Evolutionary conservation across 2,797 vertebrate species (phyloP), one percentile per base, ranked within the genome.

Genomic region (Poecilia gillii): DNA sequence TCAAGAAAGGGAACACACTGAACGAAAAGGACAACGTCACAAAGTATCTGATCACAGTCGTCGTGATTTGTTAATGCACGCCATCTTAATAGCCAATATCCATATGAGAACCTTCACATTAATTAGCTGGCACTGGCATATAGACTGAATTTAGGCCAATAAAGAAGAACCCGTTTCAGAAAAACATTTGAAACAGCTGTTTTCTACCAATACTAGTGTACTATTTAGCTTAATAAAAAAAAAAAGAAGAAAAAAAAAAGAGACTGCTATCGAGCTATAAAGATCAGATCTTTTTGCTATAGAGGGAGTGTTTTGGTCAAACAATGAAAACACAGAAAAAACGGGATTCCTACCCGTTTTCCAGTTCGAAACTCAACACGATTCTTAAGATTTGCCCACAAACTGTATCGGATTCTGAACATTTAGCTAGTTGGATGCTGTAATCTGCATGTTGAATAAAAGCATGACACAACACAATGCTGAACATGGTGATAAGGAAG

Each of bases 61-160:
- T 20, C 12, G 0, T 39, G 31, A 51, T 5, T 18, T 41, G 18
- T 41, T 68, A 68, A 68, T 41, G 7, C 23, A 66, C 8, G 18
- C 8, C 62, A 8, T 66, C 7, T 43, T 59, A n/a, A 55, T 12
- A 55, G 25, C 1, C n/a, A 5, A 31, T 31, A 31, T 59, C 13
- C 14, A n/a, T 7, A 80, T 45, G 53, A 46, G 33, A 78, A 45
- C 2, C 3, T 76, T 78, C 43, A 76, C 3, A n/a, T 75, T 36
- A 73, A 73, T 47, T n/a, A 76, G 53, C 55, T 72, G 68, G 57
- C 41, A 45, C 14, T 9, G 20, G 64, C 20, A 68, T 79, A 51
- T 66, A 76, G 83, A 79, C 74, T 57, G 51, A 83, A n/a, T 57
- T 76, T 33, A 74, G 83, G 83, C 87, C 80, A 83, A 89, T 84